Conservation (phyloP, 2,888 invertebrate genomes). For the Cosmia trapezina region DNA sequence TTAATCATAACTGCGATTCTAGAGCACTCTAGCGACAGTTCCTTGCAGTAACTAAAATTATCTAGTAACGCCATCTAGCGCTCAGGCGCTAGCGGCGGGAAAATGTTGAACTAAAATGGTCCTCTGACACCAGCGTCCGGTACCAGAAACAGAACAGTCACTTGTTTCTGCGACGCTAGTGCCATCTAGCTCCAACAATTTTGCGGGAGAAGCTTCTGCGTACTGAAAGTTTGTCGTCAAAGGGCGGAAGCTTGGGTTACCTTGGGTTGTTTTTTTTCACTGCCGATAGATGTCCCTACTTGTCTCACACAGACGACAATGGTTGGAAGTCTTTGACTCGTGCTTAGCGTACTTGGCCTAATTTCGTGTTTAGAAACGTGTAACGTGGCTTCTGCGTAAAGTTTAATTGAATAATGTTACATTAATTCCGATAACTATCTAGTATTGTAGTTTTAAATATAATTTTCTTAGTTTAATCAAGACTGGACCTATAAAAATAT, state of each 20-base stretch:
- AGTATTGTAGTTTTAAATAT: not conserved
- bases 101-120: conserved; percentile 14
- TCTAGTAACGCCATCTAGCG: conserved; percentile 24
- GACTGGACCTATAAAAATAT: not conserved
- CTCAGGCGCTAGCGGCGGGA: not conserved
- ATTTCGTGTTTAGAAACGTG: conserved; percentile 39
- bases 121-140: conserved; percentile 12
- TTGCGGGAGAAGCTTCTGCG: not conserved
- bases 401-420: conserved; percentile 8
- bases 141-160: conserved; percentile 33
- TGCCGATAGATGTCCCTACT: conserved; percentile 54
- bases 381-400: conserved; percentile 17
- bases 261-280: conserved; percentile 1
- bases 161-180: not conserved
- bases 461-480: not conserved
- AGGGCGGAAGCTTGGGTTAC: not conserved
- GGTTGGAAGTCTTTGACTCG: conserved; percentile 22
- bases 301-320: conserved; percentile 21
- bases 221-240: not conserved
- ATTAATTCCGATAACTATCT: not conserved
- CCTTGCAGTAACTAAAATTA: not conserved
- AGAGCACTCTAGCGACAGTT: conserved; percentile 40
- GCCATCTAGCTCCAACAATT: conserved; percentile 24
- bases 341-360: conserved; percentile 47
- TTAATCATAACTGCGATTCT: not conserved